Evolutionary conservation across 2,797 vertebrate species (phyloP), one percentile per base, ranked within the genome.

Genomic region (Hoplostethus mediterraneus): DNA sequence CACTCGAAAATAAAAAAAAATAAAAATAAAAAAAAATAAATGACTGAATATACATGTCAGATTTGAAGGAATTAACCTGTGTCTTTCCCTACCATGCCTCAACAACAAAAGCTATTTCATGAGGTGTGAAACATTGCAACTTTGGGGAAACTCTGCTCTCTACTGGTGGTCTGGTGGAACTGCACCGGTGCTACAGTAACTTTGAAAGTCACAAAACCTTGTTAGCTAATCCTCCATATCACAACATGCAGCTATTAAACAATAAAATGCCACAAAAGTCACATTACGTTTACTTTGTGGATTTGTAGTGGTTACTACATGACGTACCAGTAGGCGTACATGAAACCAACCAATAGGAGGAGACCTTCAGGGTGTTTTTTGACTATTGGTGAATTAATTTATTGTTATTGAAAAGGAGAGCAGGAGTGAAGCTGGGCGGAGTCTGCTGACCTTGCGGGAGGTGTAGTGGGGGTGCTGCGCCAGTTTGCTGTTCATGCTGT

Each of bases 381-480:
- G 33, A 33, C 33, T 33, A 33, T 33, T 33, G 33, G 33, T 33
- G 6, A 33, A 33, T 33, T 33, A 33, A 33, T 5, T 33, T 1
- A 33, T 6, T 5, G 33, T 33, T 33, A 6, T 33, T 33, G 33
- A 33, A 5, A 6, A 4, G 4, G 33, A 33, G 33, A 33, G 33
- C 4, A 33, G 6, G 33, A 6, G 33, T 33, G 33, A 33, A 33
- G 4, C 33, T 33, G 33, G 33, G 6, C 33, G 4, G 33, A 33
- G 33, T 0, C 33, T 4, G 33, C 33, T 89, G 82, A 97, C 97
- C 96, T 97, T 97, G 82, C 96, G 95, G 88, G 96, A 97, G 42
- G 90, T 92, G 84, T 97, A 98, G 92, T 98, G 97, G 0, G 96
- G 95, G 73, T 98, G 97, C 52, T 94, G 94, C 42, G 94, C 91